A percentile compares a stretch with the other conserved stretches of the same genome.
phyloP scores from a whole-genome alignment of 2,888 invertebrate genomes.

The Coenonympha glycerion region DNA sequence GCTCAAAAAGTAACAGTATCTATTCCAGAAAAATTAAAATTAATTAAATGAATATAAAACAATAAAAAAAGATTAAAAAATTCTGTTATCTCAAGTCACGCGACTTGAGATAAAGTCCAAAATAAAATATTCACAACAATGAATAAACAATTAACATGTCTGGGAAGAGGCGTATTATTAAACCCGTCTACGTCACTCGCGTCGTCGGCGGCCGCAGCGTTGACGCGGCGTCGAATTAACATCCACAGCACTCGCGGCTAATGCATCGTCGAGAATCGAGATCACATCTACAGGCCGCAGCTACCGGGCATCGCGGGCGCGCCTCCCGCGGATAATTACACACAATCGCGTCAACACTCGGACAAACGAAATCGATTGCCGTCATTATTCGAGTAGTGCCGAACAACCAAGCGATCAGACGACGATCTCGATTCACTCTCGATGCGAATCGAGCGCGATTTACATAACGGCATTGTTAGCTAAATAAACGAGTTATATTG shows the following conservation, averaged over 20 bases:
- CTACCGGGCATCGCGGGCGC: constrained; percentile 17
- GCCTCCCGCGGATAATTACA: constrained; percentile 17
- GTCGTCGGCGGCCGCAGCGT: no score
- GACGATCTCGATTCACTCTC: constrained; percentile 55
- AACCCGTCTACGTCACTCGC: background rate
- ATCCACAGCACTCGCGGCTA: background rate
- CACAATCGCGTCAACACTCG: constrained; percentile 20
- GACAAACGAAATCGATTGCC: constrained; percentile 27
- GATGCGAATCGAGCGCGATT: constrained; percentile 46
- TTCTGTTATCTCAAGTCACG: no score
- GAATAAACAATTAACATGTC: background rate
- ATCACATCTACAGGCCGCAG: background rate
- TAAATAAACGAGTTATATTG: constrained; percentile 42
- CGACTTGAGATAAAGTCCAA: background rate
- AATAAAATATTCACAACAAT: background rate
- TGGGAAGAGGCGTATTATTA: background rate
- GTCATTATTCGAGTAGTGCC: constrained; percentile 21
- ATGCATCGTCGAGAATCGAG: background rate
- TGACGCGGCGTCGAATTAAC: no score
- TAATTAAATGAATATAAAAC: background rate
- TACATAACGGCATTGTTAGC: constrained; percentile 68
- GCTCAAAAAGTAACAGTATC: no score
- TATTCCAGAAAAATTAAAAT: background rate
- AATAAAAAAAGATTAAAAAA: no score
- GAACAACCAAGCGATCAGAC: constrained; percentile 51